Conservation (phyloP, 35 echinoderm and acorn worm genomes). For the Eucidaris tribuloides region DNA sequence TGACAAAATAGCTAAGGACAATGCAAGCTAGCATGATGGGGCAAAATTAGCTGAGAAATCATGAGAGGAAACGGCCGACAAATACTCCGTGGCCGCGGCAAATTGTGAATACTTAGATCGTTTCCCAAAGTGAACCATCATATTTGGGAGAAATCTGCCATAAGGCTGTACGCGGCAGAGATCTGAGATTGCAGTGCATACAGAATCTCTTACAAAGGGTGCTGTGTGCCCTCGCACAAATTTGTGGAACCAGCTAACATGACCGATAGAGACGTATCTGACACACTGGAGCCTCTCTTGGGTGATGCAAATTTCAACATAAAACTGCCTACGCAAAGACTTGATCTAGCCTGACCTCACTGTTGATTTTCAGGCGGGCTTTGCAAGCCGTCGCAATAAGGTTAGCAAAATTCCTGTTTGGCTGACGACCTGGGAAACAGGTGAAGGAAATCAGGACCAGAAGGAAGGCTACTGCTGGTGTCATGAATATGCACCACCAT, state of each 20-base stretch:
- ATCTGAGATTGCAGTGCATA: slow-evolving; percentile 27
- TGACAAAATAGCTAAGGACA: no score
- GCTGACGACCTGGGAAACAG: slow-evolving; percentile 18
- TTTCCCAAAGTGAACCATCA: slow-evolving; percentile 26
- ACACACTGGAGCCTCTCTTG: slow-evolving; percentile 15
- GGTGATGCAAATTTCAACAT: slow-evolving; percentile 4
- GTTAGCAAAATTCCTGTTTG: slow-evolving; percentile 36
- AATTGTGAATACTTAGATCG: not conserved
- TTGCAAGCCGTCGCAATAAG: slow-evolving; percentile 32
- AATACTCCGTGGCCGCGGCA: not conserved
- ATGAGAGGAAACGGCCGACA: no score
- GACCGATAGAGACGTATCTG: not conserved
- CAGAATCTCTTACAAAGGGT: slow-evolving; percentile 35
- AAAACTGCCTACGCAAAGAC: slow-evolving; percentile 34
- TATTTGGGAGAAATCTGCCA: slow-evolving; percentile 34
- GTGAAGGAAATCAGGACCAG: slow-evolving; percentile 42
- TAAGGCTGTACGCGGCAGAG: not conserved
- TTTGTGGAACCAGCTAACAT: not conserved
- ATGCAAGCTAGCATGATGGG: no score
- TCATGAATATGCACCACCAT: not conserved
- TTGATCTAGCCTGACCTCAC: slow-evolving; percentile 32
- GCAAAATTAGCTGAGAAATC: no score
- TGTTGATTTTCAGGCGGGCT: not conserved
- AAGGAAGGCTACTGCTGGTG: not conserved
- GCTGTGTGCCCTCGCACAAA: not conserved